Percentiles rank a stretch among this genome's conserved stretches.
Evolutionary conservation across 2,113 vertebrate species (phyloP).

Genomic region (Anolis sagrei): DNA sequence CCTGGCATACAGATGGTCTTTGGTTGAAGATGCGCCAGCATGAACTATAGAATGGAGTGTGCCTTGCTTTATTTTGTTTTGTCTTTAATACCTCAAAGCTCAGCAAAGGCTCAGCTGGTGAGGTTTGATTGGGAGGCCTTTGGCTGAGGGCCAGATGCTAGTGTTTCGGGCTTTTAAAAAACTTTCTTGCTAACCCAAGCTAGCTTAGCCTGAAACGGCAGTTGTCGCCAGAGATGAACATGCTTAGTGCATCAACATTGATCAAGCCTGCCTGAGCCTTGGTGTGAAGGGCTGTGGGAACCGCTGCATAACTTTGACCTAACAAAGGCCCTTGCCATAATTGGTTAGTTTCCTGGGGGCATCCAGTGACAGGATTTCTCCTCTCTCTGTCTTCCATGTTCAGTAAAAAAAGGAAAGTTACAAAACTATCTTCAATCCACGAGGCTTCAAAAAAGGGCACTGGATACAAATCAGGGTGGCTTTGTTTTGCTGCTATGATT

Average conservation of each 20-base stretch:
- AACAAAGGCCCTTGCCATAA: neutral
- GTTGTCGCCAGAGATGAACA: neutral
- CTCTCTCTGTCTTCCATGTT: neutral
- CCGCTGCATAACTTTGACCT: neutral
- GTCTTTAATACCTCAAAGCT: rapidly evolving
- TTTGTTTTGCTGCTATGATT: neutral
- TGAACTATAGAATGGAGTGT: neutral
- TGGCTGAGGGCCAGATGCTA: neutral
- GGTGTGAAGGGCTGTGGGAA: neutral
- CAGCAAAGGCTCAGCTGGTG: constrained; percentile 21
- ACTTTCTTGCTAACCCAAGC: neutral
- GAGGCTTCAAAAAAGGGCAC: rapidly evolving
- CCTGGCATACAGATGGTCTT: neutral
- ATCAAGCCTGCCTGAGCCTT: neutral
- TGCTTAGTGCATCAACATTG: too few relatives aligned
- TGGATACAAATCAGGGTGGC: neutral
- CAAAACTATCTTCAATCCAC: too few relatives aligned
- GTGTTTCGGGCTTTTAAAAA: too few relatives aligned
- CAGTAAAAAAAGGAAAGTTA: neutral
- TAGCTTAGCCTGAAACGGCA: neutral
- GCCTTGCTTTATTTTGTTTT: neutral
- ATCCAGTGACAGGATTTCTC: rapidly evolving
- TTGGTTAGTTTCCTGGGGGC: neutral
- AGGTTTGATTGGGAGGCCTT: constrained; percentile 8
- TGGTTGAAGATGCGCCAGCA: neutral